These are phyloP conservation scores for Calephelis nemesis DNA, from an alignment of 1,140 invertebrate genomes.

Conservation along the genomic window DNA sequence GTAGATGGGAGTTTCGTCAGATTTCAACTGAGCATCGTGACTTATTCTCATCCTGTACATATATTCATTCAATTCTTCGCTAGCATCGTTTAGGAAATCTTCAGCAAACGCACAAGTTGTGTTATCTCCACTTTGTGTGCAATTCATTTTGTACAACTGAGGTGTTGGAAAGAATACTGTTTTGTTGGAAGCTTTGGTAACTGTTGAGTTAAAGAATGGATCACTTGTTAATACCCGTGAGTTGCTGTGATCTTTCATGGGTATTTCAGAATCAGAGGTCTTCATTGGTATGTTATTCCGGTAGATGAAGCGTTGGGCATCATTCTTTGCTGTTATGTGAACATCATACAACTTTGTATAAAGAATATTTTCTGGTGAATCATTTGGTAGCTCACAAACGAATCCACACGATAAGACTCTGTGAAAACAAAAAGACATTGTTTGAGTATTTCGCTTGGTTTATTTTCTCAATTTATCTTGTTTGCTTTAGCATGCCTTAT, in stretches of 20 bases:
- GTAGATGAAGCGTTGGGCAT: conserved; percentile 61
- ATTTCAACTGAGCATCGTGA: conserved; percentile 43
- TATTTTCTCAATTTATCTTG: background rate
- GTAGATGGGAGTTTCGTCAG: conserved; percentile 46
- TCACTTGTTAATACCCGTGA: conserved; percentile 80
- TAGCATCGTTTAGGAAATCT: conserved; percentile 43
- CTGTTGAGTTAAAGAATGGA: conserved; percentile 79
- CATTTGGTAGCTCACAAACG: conserved; percentile 77
- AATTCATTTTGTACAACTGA: conserved; percentile 61
- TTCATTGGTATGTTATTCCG: conserved; percentile 53
- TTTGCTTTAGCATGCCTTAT: background rate
- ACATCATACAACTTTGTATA: conserved; percentile 79
- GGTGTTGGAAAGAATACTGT: conserved; percentile 82
- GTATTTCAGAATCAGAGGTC: conserved; percentile 62
- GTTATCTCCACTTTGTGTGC: conserved; percentile 42
- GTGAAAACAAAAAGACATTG: conserved; percentile 32
- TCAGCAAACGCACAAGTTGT: conserved; percentile 54
- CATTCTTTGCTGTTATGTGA: conserved; percentile 67
- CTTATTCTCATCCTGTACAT: conserved; percentile 50
- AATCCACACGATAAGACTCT: conserved; percentile 81
- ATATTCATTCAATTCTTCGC: conserved; percentile 33
- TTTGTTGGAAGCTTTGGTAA: conserved; percentile 79
- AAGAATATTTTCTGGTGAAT: conserved; percentile 71
- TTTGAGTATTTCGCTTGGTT: conserved; percentile 1
- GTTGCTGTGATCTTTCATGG: conserved; percentile 77